Evolutionary conservation across 2,888 invertebrate species (phyloP), one percentile per base, ranked within the genome.

Genomic region (Salticus scenicus): DNA sequence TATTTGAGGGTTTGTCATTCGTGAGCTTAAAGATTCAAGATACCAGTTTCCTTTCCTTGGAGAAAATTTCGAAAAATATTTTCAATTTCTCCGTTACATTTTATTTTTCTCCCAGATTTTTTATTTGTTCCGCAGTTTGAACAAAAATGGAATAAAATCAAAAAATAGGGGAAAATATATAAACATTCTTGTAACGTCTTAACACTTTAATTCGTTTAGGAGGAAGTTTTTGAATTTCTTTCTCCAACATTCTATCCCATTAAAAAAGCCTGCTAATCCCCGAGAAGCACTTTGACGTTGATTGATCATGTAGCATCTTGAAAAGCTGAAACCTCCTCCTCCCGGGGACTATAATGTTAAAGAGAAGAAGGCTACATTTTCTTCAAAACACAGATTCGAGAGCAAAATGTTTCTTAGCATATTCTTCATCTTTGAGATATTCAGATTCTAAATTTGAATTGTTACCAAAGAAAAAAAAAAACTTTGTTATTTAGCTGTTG

Each of bases 221-320:
- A 67, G 28, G 33, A 51, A 73, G 73, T 30, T 47, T 31, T n/a
- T 8, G 75, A 75, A 64, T 73, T 57, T 31, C 70, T 1, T 37
- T 69, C 70, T 27, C 12, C 33, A 20, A 14, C 51, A 20, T 28
- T 31, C 72, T 30, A 47, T 67, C 76, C 57, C 70, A 77, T 77
- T 77, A 69, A 77, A 77, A 80, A 69, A 73, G 27, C 30, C 27
- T 64, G 67, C 57, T 37, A 73, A 80, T 80, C 80, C 67, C 57
- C 37, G 30, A 42, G 72, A 79, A 79, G 64, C 33, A 33, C 31
- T 47, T 72, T 79, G 79, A 51, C 73, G 33, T 37, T 80, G 80
- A 80, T 80, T 42, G 80, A 80, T 80, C 42, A n/a, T 17, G n/a
- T 42, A 24, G 24, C 57, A 64, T 78, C 71, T 64, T 57, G 71